phyloP scores from a whole-genome alignment of 2,797 vertebrate genomes.

The Sebastes wilsoni region DNA sequence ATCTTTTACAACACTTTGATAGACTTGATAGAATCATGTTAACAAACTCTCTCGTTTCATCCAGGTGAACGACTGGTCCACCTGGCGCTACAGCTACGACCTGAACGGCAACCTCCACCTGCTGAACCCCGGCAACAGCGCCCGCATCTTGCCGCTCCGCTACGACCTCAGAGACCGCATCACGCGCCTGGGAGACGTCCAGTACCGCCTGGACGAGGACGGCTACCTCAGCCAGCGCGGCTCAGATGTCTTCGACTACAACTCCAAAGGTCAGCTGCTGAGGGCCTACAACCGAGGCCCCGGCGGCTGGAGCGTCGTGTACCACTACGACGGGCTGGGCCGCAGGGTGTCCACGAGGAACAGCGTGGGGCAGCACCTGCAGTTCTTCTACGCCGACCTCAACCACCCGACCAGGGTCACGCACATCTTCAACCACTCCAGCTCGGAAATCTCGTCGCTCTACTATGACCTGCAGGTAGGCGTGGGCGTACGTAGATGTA shows the following conservation, averaged over 20 bases:
- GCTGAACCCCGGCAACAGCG: constrained; percentile 94
- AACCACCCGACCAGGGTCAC: constrained; percentile 95
- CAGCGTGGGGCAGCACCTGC: constrained; percentile 95
- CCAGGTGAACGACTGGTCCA: constrained; percentile 94
- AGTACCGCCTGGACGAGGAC: constrained; percentile 96
- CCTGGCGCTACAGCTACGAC: constrained; percentile 99
- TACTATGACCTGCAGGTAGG: constrained; percentile 95
- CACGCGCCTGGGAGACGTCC: constrained; percentile 94
- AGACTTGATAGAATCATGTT: background rate
- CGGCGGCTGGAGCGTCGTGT: constrained; percentile 95
- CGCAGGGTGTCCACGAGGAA: constrained; percentile 95
- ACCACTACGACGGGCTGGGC: constrained; percentile 94
- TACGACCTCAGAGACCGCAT: constrained; percentile 98
- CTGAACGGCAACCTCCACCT: constrained; percentile 97
- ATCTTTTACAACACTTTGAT: too few species aligned
- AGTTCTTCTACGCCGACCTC: constrained; percentile 98
- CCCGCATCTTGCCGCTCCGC: constrained; percentile 93
- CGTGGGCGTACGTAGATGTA: background rate
- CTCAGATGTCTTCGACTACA: constrained; percentile 95
- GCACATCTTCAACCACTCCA: constrained; percentile 99
- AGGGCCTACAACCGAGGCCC: constrained; percentile 93
- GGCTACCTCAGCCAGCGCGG: constrained; percentile 96
- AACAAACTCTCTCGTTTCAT: background rate
- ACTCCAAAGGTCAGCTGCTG: constrained; percentile 95
- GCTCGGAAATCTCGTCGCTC: constrained; percentile 96